Evolutionary conservation across 2,797 vertebrate species (phyloP).

Genomic region (Cirrhinus mrigala): DNA sequence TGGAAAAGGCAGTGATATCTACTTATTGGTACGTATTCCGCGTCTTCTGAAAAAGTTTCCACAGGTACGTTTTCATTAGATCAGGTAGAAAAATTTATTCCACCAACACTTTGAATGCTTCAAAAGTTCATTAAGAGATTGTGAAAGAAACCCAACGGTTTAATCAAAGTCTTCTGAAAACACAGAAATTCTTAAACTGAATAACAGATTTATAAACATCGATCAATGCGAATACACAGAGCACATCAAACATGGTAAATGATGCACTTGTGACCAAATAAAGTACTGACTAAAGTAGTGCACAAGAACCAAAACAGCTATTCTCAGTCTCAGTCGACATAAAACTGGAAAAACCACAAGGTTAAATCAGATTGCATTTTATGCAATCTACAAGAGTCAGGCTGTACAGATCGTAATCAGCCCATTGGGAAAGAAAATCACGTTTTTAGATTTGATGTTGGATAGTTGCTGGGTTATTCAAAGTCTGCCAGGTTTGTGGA

Average conservation of each 20-base stretch:
- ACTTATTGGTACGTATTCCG: too few relatives aligned
- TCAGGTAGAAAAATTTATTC: too few relatives aligned
- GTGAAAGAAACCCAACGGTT: too few relatives aligned
- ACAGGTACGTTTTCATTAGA: too few relatives aligned
- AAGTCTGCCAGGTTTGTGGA: background rate
- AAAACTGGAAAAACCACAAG: background rate
- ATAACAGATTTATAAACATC: background rate
- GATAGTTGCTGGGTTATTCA: background rate
- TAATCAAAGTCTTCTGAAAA: too few relatives aligned
- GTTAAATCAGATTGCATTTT: background rate
- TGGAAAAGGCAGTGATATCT: too few relatives aligned
- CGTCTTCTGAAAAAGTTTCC: too few relatives aligned
- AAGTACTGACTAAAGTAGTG: background rate
- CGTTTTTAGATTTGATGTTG: background rate
- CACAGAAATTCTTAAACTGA: too few relatives aligned
- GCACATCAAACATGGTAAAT: background rate
- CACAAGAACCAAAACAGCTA: background rate
- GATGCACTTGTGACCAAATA: background rate
- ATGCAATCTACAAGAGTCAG: background rate
- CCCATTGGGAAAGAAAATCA: background rate
- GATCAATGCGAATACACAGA: background rate
- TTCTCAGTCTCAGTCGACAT: background rate
- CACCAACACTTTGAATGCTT: too few relatives aligned
- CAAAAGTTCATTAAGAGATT: too few relatives aligned
- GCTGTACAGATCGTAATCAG: background rate